Conservation (phyloP, 2,888 invertebrate species). For the Polymixis flavicincta region DNA sequence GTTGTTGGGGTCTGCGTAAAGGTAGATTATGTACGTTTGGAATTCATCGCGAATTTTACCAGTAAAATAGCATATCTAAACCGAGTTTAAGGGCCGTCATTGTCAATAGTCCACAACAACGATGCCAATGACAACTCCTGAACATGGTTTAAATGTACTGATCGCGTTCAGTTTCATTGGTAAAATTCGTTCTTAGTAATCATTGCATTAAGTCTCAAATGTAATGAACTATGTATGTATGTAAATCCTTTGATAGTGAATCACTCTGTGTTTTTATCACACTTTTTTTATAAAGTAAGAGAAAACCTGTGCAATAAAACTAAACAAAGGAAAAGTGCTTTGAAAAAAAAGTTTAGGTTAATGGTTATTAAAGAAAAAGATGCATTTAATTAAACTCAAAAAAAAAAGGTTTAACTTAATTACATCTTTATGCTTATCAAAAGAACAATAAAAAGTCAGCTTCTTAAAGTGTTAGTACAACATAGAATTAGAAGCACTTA, state of each 20-base stretch:
- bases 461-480: not conserved
- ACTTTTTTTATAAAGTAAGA: too few relatives aligned
- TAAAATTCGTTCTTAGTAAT: too few relatives aligned
- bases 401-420: not conserved
- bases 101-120: too few relatives aligned
- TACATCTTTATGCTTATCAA: not conserved
- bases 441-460: not conserved
- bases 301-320: too few relatives aligned
- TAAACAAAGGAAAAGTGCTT: not conserved
- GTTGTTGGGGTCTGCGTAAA: not conserved
- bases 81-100: too few relatives aligned
- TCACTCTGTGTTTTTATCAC: too few relatives aligned
- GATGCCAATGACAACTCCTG: too few relatives aligned
- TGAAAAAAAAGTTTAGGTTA: not conserved
- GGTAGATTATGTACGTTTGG: not conserved
- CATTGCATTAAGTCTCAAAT: not conserved
- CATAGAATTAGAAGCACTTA: slow-evolving; percentile 9
- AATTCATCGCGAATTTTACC: not conserved
- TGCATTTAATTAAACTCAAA: not conserved
- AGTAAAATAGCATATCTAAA: too few relatives aligned
- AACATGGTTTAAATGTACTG: too few relatives aligned
- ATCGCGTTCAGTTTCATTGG: too few relatives aligned
- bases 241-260: too few relatives aligned
- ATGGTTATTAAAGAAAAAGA: not conserved
- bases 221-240: not conserved